phyloP scores from a whole-genome alignment of 2,113 vertebrate genomes.

The Sarotherodon lohbergeri region DNA sequence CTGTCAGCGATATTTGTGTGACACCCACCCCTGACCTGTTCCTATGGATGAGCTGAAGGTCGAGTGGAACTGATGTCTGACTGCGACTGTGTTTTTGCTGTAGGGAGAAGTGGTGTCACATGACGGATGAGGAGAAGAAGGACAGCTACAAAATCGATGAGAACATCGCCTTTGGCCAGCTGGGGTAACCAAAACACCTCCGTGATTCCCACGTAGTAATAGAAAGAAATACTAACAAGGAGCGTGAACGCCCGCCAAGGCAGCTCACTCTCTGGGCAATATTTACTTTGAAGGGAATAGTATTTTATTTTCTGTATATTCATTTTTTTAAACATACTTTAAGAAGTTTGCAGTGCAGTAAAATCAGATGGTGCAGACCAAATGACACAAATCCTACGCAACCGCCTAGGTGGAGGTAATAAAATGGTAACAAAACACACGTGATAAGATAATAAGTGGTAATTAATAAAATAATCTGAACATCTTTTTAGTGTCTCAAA shows the following conservation, averaged over 20 bases:
- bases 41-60: not conserved
- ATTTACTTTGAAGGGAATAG: not conserved
- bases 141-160: slow-evolving; percentile 92
- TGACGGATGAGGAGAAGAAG: slow-evolving; percentile 90
- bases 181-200: slow-evolving; percentile 77
- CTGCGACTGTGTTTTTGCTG: slow-evolving; percentile 8
- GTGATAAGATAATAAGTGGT: not conserved
- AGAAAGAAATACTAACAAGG: not conserved
- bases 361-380: not conserved
- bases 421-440: not conserved
- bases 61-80: not conserved
- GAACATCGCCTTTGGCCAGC: slow-evolving; percentile 96
- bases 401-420: not conserved
- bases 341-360: not conserved
- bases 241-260: not conserved
- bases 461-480: not conserved
- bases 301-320: not conserved
- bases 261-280: not conserved
- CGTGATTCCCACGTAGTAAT: not conserved
- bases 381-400: not conserved
- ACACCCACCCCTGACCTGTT: slow-evolving; percentile 8
- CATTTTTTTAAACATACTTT: not conserved
- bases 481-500: not conserved
- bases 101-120: slow-evolving; percentile 98
- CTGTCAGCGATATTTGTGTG: not conserved